phyloP scores from a whole-genome alignment of 2,888 invertebrate genomes.

The Matsumyia berberina region DNA sequence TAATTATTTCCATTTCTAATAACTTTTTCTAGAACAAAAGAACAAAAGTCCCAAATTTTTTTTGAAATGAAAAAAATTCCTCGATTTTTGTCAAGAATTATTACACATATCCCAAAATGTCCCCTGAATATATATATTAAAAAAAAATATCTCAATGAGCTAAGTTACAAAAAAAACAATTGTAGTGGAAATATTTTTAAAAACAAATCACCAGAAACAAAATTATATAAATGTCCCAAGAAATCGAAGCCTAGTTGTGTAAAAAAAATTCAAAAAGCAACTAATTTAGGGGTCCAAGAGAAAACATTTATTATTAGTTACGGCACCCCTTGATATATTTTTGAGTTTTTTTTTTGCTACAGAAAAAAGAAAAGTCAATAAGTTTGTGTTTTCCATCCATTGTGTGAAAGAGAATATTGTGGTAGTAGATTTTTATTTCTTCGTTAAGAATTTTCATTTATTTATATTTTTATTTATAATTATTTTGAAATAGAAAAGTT shows the following conservation, averaged over 20 bases:
- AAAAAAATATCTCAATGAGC: constrained; percentile 53
- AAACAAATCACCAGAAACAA: constrained; percentile 47
- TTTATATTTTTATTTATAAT: constrained; percentile 18
- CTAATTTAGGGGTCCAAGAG: constrained; percentile 53
- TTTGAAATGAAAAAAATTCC: constrained; percentile 69
- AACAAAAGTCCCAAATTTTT: constrained; percentile 59
- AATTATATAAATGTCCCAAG: constrained; percentile 81
- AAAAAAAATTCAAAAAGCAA: constrained; percentile 63
- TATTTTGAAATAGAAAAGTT: constrained; percentile 61
- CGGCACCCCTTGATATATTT: constrained; percentile 62
- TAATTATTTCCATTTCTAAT: constrained; percentile 52
- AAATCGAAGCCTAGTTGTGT: constrained; percentile 83
- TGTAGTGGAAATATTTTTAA: constrained; percentile 43
- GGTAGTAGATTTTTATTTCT: constrained; percentile 45
- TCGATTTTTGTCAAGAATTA: constrained; percentile 74
- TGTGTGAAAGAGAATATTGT: constrained; percentile 77
- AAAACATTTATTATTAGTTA: constrained; percentile 34
- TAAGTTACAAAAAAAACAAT: constrained; percentile 51
- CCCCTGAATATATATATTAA: constrained; percentile 57
- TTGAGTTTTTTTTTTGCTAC: constrained; percentile 69
- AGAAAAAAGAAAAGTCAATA: constrained; percentile 54
- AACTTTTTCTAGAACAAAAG: constrained; percentile 61
- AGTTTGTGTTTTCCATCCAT: constrained; percentile 76
- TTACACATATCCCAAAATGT: constrained; percentile 77
- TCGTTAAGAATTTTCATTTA: constrained; percentile 30